Conservation (phyloP, 2,797 vertebrate genomes). For the Clarias laeviceps region DNA sequence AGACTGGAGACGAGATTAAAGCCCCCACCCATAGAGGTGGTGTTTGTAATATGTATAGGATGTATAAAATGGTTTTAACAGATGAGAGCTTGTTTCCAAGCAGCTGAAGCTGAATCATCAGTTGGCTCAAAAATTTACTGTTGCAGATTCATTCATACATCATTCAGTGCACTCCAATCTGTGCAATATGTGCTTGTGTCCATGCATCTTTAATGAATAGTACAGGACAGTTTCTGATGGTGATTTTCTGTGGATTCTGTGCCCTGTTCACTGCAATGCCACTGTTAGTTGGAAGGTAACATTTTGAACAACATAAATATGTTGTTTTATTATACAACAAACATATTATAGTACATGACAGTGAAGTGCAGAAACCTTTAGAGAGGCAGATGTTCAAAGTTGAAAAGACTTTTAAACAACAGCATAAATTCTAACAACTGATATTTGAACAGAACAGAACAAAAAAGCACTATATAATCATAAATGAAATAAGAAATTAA, state of each 20-base stretch:
- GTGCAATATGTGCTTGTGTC: not conserved
- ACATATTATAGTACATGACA: not conserved
- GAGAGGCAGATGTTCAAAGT: too few species aligned
- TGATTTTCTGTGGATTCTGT: not conserved
- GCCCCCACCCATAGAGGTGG: not conserved
- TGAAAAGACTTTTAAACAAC: too few species aligned
- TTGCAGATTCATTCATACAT: not conserved
- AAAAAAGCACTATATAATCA: too few species aligned
- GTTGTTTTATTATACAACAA: not conserved
- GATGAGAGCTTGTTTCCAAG: not conserved
- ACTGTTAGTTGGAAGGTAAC: too few species aligned
- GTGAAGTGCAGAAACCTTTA: too few species aligned
- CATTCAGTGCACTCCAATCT: conserved; percentile 1
- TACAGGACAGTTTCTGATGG: not conserved
- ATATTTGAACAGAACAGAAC: too few species aligned
- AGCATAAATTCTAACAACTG: too few species aligned
- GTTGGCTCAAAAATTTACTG: not conserved
- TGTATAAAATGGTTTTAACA: not conserved
- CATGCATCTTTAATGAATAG: not conserved
- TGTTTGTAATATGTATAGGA: not conserved
- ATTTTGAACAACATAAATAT: too few species aligned
- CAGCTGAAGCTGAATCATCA: not conserved
- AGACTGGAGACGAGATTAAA: too few species aligned
- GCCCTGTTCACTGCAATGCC: not conserved
- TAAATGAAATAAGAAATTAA: too few species aligned